These are phyloP conservation scores for Psophia crepitans DNA, from an alignment of 2,113 vertebrate genomes.

Conservation along the genomic window DNA sequence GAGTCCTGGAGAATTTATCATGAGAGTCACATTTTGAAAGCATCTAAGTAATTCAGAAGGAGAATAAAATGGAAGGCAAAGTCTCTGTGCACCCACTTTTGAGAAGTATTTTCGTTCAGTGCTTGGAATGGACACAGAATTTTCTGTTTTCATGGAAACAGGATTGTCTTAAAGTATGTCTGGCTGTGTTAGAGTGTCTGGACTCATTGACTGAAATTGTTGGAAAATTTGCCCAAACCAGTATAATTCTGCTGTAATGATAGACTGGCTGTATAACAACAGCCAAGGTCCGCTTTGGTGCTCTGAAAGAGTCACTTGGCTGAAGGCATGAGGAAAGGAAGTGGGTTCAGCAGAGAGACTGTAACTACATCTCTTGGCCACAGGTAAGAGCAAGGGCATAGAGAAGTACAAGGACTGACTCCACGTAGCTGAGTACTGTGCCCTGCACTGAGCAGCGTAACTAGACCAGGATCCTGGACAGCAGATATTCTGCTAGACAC, in stretches of 20 bases:
- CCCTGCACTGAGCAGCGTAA: neutral
- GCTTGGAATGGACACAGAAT: neutral
- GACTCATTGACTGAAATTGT: neutral
- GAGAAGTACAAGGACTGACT: neutral
- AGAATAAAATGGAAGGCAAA: neutral
- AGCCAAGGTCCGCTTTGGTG: neutral
- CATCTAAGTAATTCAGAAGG: neutral
- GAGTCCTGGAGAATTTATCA: neutral
- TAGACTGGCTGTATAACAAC: neutral
- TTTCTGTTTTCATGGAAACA: neutral
- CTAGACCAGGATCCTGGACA: too few species aligned
- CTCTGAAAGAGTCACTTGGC: neutral
- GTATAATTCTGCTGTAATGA: neutral
- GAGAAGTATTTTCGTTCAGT: neutral
- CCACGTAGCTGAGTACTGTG: neutral
- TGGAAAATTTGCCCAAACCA: neutral
- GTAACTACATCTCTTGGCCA: neutral
- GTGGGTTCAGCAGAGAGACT: neutral
- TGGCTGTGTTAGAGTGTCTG: neutral
- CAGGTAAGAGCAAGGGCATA: neutral
- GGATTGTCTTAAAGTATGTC: neutral
- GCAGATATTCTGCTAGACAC: neutral
- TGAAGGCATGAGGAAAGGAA: neutral
- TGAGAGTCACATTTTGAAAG: neutral
- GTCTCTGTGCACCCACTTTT: neutral